Conservation (phyloP, 2,113 vertebrate genomes). For the Empidonax alnorum region DNA sequence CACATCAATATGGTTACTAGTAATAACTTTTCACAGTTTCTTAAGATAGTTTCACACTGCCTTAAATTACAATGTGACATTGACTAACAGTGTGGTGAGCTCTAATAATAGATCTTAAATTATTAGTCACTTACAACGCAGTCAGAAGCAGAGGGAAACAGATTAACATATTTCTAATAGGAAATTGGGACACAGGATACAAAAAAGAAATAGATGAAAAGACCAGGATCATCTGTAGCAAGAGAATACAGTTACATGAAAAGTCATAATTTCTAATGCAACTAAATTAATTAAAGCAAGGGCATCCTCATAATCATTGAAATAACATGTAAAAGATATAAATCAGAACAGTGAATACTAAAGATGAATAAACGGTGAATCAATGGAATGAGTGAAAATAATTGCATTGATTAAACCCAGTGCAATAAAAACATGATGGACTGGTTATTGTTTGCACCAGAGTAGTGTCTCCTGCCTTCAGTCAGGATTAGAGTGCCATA, state of each 20-base stretch:
- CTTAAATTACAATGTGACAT: conserved; percentile 59
- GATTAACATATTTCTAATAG: neutral
- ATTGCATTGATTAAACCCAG: neutral
- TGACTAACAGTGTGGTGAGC: conserved; percentile 48
- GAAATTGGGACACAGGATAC: conserved; percentile 44
- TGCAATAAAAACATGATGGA: neutral
- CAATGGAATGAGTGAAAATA: neutral
- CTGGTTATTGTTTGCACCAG: neutral
- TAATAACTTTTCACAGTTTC: conserved; percentile 48
- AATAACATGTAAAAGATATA: neutral
- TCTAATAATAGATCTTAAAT: conserved; percentile 67
- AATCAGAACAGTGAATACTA: neutral
- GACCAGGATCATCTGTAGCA: neutral
- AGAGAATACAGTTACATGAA: neutral
- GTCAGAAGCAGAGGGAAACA: conserved; percentile 28
- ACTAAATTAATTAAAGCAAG: neutral
- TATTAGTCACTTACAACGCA: conserved; percentile 60
- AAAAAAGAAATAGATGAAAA: neutral
- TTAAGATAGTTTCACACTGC: conserved; percentile 45
- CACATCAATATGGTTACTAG: neutral
- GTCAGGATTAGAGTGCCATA: neutral
- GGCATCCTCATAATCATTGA: neutral
- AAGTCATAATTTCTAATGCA: neutral
- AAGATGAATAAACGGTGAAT: neutral
- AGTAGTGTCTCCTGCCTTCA: neutral